Base-by-base conservation (phyloP, 2,797 vertebrate species). In the Acanthurus tractus region DNA sequence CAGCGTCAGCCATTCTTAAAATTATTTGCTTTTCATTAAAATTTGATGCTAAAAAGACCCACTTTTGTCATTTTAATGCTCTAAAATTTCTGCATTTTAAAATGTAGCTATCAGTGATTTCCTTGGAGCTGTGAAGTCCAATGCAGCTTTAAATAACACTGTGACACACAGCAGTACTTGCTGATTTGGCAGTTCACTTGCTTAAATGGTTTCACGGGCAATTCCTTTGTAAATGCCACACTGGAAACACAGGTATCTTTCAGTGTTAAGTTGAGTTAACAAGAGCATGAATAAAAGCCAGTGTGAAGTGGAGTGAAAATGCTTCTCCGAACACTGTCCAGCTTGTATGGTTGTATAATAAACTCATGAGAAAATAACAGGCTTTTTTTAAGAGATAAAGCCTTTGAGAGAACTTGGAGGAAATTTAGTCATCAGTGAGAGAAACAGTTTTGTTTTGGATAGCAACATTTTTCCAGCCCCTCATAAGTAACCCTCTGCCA, bases 231-330 rank as follows among this genome's bases (percentile, higher is more conserved):
- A 40, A 50, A 59, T 49, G 48, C 25, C 49, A 23, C 11, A 11
- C 57, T 9, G 46, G n/a, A 81, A 42, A 70, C 18, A 48, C 10
- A 6, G 46, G 12, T 9, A 52, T 55, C 6, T 36, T 18, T 63
- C 15, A 1, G 10, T 34, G 52, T 52, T 63, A 66, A 59, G 59
- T 53, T 65, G 49, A 70, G 54, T 22, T 36, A 55, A 67, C n/a
- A 42, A 46, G 38, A 17, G 52, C 23, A 58, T 25, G 57, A 78
- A 70, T 29, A 48, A 62, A 58, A 63, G 23, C 8, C 14, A 0
- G 1, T 7, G 8, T 36, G n/a, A 0, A 18, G 58, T 17, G 25
- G 55, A 50, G 38, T 42, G 20, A 65, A 42, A 0, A 20, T 17
- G 23, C 70, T 67, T 15, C 11, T 72, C 8, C 63, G 61, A 76